Evolutionary conservation across 2,888 invertebrate species (phyloP).

Genomic region (Isoperla grammatica): DNA sequence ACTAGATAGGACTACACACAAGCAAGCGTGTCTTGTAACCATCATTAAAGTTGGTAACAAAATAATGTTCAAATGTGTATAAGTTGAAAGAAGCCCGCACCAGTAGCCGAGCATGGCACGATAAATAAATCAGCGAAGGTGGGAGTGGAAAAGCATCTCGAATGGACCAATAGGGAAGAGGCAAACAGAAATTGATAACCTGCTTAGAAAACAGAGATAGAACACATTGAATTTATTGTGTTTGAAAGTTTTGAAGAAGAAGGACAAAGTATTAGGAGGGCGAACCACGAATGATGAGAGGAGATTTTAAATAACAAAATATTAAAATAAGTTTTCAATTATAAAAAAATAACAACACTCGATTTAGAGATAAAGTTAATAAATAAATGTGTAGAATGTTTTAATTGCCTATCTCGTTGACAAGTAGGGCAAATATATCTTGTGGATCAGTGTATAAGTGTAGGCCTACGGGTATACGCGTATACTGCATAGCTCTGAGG

Average conservation of each 20-base stretch:
- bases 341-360: not conserved
- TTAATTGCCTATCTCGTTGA: too few species aligned
- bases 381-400: not conserved
- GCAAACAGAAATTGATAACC: conserved; percentile 13
- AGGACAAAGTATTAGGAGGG: not conserved
- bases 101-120: not conserved
- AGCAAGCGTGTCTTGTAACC: not conserved
- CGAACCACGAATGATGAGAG: too few species aligned
- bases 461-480: too few species aligned
- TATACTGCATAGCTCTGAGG: too few species aligned
- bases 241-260: not conserved
- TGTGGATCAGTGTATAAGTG: too few species aligned
- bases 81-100: not conserved
- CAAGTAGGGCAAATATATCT: too few species aligned
- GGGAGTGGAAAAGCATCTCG: conserved; percentile 10
- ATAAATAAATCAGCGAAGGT: conserved; percentile 10
- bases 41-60: conserved; percentile 4
- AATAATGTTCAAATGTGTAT: conserved; percentile 14
- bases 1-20: too few species aligned
- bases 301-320: not conserved
- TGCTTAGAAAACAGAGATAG: conserved; percentile 4
- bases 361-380: not conserved
- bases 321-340: not conserved
- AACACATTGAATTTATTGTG: conserved; percentile 7
- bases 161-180: conserved; percentile 11